Evolutionary conservation across 2,888 invertebrate species (phyloP).

Genomic region (Drosophila peninsularis): DNA sequence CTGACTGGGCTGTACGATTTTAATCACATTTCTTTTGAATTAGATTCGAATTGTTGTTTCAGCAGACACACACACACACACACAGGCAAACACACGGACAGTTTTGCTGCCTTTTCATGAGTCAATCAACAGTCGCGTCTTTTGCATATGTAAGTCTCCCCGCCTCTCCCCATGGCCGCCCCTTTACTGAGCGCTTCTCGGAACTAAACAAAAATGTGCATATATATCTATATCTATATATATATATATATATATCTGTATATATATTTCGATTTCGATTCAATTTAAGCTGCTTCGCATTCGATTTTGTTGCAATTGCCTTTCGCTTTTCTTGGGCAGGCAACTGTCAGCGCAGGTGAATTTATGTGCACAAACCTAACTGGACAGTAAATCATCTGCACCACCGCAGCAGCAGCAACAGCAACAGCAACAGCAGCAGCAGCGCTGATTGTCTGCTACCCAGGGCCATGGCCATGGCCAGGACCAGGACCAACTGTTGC

Average conservation of each 20-base stretch:
- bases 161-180: not conserved
- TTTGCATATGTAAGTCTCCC: slow-evolving; percentile 52
- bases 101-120: slow-evolving; percentile 65
- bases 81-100: not conserved
- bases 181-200: slow-evolving; percentile 43
- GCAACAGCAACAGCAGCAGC: slow-evolving; percentile 23
- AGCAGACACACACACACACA: slow-evolving; percentile 28
- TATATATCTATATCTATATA: slow-evolving; percentile 2
- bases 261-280: slow-evolving; percentile 58
- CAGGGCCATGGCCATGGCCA: slow-evolving; percentile 18
- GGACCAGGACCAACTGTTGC: slow-evolving; percentile 30
- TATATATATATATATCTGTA: slow-evolving; percentile 20
- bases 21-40: slow-evolving; percentile 80
- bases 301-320: slow-evolving; percentile 55
- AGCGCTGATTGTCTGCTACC: slow-evolving; percentile 55
- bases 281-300: slow-evolving; percentile 50
- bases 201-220: slow-evolving; percentile 52
- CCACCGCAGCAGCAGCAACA: slow-evolving; percentile 39
- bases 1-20: slow-evolving; percentile 62
- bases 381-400: slow-evolving; percentile 83
- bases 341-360: slow-evolving; percentile 83
- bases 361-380: slow-evolving; percentile 82
- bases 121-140: slow-evolving; percentile 62
- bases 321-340: slow-evolving; percentile 68
- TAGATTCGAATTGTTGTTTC: slow-evolving; percentile 70